These are phyloP conservation scores for Colaptes auratus DNA, from an alignment of 2,113 vertebrate genomes.

Conservation along the genomic window DNA sequence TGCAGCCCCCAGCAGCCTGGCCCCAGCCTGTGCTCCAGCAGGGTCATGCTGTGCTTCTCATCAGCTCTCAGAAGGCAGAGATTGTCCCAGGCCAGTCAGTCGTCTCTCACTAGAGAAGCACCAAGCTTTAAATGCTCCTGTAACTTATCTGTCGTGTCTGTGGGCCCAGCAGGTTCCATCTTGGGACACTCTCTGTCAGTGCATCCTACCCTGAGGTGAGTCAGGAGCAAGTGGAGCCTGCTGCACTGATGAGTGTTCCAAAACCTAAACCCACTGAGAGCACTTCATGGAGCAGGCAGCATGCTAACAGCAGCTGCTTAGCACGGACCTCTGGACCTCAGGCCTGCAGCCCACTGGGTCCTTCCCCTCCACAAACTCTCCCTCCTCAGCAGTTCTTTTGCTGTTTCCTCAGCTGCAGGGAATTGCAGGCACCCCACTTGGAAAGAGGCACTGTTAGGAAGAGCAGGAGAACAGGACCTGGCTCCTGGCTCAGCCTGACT, in stretches of 20 bases:
- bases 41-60: not conserved
- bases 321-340: not conserved
- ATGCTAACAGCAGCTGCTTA: not conserved
- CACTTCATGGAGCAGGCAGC: not conserved
- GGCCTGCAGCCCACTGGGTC: not conserved
- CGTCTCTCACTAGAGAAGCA: not conserved
- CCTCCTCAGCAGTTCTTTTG: not conserved
- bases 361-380: not conserved
- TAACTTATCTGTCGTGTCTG: not conserved
- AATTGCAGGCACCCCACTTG: not conserved
- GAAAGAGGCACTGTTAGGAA: accelerated
- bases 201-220: not conserved
- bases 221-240: not conserved
- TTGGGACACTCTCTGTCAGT: not conserved
- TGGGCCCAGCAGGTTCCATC: not conserved
- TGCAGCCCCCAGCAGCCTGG: not conserved
- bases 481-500: not conserved
- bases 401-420: not conserved
- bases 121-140: not conserved
- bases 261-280: not conserved
- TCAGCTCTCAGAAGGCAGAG: not conserved
- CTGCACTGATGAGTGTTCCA: accelerated
- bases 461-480: not conserved
- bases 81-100: not conserved
- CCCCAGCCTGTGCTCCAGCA: not conserved